Conservation (phyloP, 2,797 vertebrate species). For the Cirrhinus molitorella region DNA sequence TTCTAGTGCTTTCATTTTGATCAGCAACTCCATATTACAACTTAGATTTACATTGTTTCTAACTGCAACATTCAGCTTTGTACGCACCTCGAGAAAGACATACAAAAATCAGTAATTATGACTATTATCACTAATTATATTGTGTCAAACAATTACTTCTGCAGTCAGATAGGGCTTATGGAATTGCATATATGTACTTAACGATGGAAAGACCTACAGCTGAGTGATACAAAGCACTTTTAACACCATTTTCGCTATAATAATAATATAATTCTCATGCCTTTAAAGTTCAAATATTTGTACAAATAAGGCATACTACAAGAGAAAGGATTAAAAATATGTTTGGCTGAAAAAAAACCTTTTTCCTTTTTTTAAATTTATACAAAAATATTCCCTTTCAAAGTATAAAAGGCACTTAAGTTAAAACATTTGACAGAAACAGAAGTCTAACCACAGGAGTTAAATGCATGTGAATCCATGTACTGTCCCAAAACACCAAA, state of each 20-base stretch:
- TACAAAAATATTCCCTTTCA: conserved; percentile 64
- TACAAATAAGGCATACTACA: conserved; percentile 42
- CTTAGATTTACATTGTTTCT: background rate
- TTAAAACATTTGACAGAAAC: conserved; percentile 50
- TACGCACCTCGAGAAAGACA: conserved; percentile 7
- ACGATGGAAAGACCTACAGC: conserved; percentile 7
- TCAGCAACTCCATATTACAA: background rate
- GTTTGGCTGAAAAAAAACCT: conserved; percentile 27
- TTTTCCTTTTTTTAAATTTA: conserved; percentile 37
- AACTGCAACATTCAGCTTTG: background rate
- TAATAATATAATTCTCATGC: conserved; percentile 5
- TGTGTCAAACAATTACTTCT: conserved; percentile 38
- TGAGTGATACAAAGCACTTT: background rate
- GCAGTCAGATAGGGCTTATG: conserved; percentile 60
- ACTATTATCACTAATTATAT: too few relatives aligned
- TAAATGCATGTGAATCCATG: conserved; percentile 32
- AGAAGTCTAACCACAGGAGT: conserved; percentile 51
- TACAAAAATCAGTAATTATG: background rate
- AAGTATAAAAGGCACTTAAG: conserved; percentile 55
- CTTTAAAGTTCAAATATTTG: conserved; percentile 35
- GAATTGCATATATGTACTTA: conserved; percentile 16
- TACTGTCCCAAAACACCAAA: conserved; percentile 74
- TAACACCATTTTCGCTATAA: background rate
- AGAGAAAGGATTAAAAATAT: conserved; percentile 7
- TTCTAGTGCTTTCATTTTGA: background rate